Percentiles rank a stretch among this genome's conserved stretches.
These are phyloP conservation scores for Brachystomella parvula DNA, from an alignment of 1,140 invertebrate genomes.

Conservation along the genomic window DNA sequence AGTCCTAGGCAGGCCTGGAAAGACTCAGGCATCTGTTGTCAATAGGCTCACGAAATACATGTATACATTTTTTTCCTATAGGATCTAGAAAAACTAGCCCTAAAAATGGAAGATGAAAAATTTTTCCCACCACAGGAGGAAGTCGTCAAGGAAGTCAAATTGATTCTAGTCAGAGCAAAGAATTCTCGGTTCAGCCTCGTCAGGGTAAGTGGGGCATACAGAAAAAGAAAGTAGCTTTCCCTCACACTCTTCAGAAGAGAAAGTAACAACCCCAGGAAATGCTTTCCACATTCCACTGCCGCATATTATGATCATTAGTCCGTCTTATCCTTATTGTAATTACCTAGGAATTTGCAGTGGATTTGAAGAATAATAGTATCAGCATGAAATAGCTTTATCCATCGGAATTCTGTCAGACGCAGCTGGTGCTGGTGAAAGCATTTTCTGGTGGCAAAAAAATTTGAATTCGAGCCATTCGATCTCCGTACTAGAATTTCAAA, in stretches of 20 bases:
- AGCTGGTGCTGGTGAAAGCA: too few species aligned
- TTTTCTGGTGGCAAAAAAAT: too few species aligned
- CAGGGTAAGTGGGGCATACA: slow-evolving; percentile 52
- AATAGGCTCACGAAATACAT: background rate
- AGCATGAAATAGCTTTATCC: too few species aligned
- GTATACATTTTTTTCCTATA: slow-evolving; percentile 12
- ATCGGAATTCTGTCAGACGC: too few species aligned
- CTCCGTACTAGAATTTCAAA: too few species aligned
- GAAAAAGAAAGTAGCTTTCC: too few species aligned
- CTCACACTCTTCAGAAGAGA: background rate
- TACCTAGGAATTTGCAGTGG: too few species aligned
- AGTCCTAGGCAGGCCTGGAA: too few species aligned
- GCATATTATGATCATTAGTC: background rate
- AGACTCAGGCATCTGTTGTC: too few species aligned
- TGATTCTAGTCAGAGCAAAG: slow-evolving; percentile 82
- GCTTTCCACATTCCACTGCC: background rate
- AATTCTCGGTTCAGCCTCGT: slow-evolving; percentile 74
- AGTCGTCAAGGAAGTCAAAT: slow-evolving; percentile 68
- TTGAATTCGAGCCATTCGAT: too few species aligned
- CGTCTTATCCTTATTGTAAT: too few species aligned
- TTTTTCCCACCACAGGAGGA: slow-evolving; percentile 37
- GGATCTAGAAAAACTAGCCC: slow-evolving; percentile 32
- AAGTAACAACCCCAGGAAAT: background rate
- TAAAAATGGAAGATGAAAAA: slow-evolving; percentile 34
- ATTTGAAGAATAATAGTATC: too few species aligned